Conservation (phyloP, 2,113 vertebrate genomes). For the Tiliqua scincoides region DNA sequence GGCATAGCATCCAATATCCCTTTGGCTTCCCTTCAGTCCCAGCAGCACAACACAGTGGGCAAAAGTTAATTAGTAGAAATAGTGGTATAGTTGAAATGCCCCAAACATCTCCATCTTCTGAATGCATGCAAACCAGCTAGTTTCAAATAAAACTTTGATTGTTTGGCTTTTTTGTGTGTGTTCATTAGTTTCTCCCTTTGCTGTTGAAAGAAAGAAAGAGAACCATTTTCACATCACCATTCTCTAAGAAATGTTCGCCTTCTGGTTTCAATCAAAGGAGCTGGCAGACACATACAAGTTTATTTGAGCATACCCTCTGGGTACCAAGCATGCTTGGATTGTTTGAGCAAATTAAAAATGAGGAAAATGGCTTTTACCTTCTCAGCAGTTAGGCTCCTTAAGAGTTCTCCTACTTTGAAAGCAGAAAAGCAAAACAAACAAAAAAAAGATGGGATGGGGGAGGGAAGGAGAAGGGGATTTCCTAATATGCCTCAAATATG, state of each 20-base stretch:
- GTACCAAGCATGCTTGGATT: conserved; percentile 75
- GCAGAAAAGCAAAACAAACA: conserved; percentile 31
- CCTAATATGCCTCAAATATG: conserved; percentile 38
- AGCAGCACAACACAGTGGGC: conserved; percentile 10
- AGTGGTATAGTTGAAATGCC: conserved; percentile 8
- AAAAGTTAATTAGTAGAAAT: conserved; percentile 44
- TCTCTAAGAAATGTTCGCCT: conserved; percentile 70
- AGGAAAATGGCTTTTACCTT: conserved; percentile 74
- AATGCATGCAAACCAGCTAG: conserved; percentile 14
- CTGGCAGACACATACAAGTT: conserved; percentile 78
- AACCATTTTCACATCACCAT: conserved; percentile 62
- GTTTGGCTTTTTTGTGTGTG: background rate
- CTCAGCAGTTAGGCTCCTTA: conserved; percentile 69
- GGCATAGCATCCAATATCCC: conserved; percentile 20
- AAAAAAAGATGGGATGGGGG: background rate
- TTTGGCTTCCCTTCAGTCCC: conserved; percentile 1
- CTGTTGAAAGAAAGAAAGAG: conserved; percentile 39
- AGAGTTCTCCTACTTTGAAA: conserved; percentile 57
- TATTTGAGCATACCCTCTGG: conserved; percentile 76
- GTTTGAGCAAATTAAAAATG: conserved; percentile 77
- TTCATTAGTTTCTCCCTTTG: conserved; percentile 8
- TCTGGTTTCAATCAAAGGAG: conserved; percentile 78
- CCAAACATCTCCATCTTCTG: background rate
- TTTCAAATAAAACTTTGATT: conserved; percentile 46
- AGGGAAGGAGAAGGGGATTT: background rate